These are phyloP conservation scores for Tricholauxania praeusta DNA, from an alignment of 2,888 invertebrate species.

Conservation along the genomic window DNA sequence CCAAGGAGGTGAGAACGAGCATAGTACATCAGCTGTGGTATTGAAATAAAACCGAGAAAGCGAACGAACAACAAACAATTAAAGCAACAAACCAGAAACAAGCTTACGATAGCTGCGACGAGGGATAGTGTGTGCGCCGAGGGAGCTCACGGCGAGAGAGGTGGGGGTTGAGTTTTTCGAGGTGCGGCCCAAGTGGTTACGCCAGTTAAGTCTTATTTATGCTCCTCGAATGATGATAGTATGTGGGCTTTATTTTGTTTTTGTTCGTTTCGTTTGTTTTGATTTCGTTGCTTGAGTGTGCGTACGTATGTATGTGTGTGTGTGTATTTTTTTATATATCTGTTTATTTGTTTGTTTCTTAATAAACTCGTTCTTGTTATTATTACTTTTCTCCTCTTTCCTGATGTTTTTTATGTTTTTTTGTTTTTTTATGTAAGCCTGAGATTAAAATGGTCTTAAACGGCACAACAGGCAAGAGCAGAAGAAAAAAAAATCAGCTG, in stretches of 20 bases:
- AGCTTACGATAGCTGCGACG: not conserved
- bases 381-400: no score
- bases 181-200: slow-evolving; percentile 44
- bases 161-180: slow-evolving; percentile 9
- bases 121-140: no score
- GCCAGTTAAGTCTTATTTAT: slow-evolving; percentile 63
- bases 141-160: not conserved
- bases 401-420: no score
- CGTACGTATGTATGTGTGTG: not conserved
- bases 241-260: slow-evolving; percentile 31
- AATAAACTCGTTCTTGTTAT: no score
- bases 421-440: no score
- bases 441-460: no score
- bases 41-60: slow-evolving; percentile 12
- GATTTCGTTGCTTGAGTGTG: not conserved
- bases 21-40: slow-evolving; percentile 14
- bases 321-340: not conserved
- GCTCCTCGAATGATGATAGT: slow-evolving; percentile 62
- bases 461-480: no score
- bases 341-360: no score
- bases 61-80: slow-evolving; percentile 9
- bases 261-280: not conserved
- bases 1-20: not conserved
- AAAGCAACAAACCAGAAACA: slow-evolving; percentile 19
- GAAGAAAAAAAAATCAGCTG: no score